Evolutionary conservation across 2,797 vertebrate species (phyloP), one percentile per base, ranked within the genome.

Genomic region (Halcyon badia): DNA sequence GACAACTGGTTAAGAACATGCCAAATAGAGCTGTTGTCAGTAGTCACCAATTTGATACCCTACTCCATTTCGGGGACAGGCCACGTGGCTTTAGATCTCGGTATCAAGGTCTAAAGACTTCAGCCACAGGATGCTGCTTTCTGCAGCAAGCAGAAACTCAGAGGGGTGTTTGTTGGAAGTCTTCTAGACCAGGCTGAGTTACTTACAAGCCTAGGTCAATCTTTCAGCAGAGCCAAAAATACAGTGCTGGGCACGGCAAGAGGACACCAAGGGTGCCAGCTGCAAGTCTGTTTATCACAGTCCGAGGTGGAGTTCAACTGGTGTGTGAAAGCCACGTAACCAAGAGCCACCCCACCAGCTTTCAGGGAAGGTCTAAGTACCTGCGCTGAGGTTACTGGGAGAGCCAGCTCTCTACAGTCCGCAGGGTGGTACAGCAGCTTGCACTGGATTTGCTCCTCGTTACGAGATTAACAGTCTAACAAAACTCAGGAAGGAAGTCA

Each of bases 351-450:
- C 88, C 90, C 81, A 90, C 49, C 95, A 95, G 89, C 90, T 85
- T 90, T 46, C 91, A 92, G 88, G 75, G 78, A 58, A 94, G 94
- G 90, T 70, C 48, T 68, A 42, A 56, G 82, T 5, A 88, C 95
- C 92, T 89, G 90, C 60, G 37, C 91, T 44, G 86, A 90, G 90
- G 94, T 66, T 92, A 83, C 96, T 89, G 81, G 94, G 94, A 95
- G 95, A 97, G 97, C 93, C 96, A 97, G 95, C 96, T 96, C 93
- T 95, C 94, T 72, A 79, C 97, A 96, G 95, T 86, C 81, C 91
- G 95, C 92, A 80, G 93, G 88, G 88, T 93, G 93, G 86, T 19
- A 92, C 87, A 68, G 81, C 89, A 86, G 95, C 96, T 97, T 81
- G 87, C 92, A 58, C 95, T 96, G 97, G 95, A 89, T 94, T 96